A percentile compares a stretch with the other conserved stretches of the same genome.
These are phyloP conservation scores for Papilio demoleus DNA, from an alignment of 2,888 invertebrate species.

Conservation along the genomic window DNA sequence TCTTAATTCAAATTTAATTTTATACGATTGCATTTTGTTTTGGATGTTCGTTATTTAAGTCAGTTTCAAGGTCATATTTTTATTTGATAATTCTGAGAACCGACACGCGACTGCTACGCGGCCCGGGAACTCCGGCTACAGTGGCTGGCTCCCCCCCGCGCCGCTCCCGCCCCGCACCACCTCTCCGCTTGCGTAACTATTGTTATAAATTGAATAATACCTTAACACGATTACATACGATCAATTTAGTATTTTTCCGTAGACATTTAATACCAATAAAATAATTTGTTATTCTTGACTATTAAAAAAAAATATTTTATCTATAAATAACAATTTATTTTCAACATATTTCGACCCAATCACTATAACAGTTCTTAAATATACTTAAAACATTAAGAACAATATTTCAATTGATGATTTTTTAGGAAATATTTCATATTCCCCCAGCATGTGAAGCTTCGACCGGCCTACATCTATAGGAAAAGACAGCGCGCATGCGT, in stretches of 20 bases:
- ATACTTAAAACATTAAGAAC: background rate
- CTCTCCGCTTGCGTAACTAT: constrained; percentile 81
- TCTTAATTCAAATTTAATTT: constrained; percentile 1
- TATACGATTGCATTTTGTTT: constrained; percentile 23
- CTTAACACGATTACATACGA: constrained; percentile 39
- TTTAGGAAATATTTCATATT: constrained; percentile 43
- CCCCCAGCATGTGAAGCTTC: constrained; percentile 71
- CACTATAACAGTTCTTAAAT: background rate
- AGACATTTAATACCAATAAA: constrained; percentile 11
- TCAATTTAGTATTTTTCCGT: constrained; percentile 36
- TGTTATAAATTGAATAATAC: constrained; percentile 61
- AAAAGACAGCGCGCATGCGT: constrained; percentile 74
- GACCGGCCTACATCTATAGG: constrained; percentile 68
- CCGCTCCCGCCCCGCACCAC: constrained; percentile 67
- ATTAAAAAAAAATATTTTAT: too few species aligned
- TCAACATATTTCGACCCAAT: background rate
- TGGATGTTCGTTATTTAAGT: constrained; percentile 45
- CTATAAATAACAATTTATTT: background rate
- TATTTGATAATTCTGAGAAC: constrained; percentile 21
- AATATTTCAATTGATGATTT: constrained; percentile 41
- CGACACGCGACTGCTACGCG: constrained; percentile 49
- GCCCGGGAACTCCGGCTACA: constrained; percentile 64
- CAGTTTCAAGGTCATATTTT: constrained; percentile 51
- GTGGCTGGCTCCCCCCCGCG: constrained; percentile 73
- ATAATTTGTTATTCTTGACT: background rate